Conservation (phyloP, 2,888 invertebrate genomes). For the Rhagonycha lutea region DNA sequence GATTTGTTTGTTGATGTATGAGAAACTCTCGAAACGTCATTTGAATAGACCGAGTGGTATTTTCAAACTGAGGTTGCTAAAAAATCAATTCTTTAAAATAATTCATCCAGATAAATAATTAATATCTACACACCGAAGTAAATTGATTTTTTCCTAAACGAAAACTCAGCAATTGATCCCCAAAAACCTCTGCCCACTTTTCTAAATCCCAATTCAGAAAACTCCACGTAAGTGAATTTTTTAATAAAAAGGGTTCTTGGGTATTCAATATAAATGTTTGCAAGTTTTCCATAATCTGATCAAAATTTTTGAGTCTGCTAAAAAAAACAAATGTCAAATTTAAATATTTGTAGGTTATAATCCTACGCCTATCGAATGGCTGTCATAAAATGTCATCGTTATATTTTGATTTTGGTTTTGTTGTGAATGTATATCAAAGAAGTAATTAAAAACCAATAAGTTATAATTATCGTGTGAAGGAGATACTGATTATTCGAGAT, state of each 20-base stretch:
- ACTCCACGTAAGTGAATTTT: constrained; percentile 62
- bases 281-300: neutral
- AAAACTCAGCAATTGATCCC: constrained; percentile 62
- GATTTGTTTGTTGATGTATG: constrained; percentile 46
- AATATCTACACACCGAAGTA: constrained; percentile 36
- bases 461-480: neutral
- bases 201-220: constrained; percentile 63
- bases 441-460: neutral
- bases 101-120: constrained; percentile 40
- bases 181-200: constrained; percentile 64
- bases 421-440: neutral
- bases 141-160: constrained; percentile 55
- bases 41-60: constrained; percentile 62
- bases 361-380: constrained; percentile 1
- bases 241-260: constrained; percentile 60
- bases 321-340: constrained; percentile 4
- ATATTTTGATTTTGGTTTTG: constrained; percentile 4
- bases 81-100: constrained; percentile 25
- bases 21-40: constrained; percentile 70
- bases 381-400: constrained; percentile 11
- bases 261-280: constrained; percentile 29
- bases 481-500: neutral
- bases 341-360: neutral
- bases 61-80: constrained; percentile 80
- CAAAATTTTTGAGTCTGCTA: too few species aligned